Evolutionary conservation across 2,113 vertebrate genomes (phyloP).

Genomic region (Machaerirhynchus nigripectus): DNA sequence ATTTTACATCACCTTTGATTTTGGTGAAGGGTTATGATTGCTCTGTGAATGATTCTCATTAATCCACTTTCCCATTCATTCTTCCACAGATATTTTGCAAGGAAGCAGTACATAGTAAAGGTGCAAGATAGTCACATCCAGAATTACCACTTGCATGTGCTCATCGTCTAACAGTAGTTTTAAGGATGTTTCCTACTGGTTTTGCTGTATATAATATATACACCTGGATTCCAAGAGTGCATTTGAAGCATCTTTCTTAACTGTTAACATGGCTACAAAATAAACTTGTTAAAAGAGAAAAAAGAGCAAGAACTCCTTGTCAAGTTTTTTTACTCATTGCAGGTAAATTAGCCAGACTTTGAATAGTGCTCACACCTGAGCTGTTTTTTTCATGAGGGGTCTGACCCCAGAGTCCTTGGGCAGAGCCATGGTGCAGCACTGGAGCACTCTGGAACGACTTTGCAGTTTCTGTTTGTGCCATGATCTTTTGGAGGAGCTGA

Average conservation of each 20-base stretch:
- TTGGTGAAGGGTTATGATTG: neutral
- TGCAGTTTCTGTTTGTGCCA: neutral
- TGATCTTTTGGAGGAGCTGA: neutral
- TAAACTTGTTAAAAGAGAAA: neutral
- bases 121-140: neutral
- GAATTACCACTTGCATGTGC: neutral
- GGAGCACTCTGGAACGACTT: neutral
- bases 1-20: neutral
- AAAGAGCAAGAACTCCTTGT: neutral
- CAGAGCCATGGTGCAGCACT: fast-evolving
- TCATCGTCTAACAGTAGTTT: neutral
- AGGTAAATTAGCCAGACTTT: neutral
- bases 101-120: neutral
- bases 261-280: neutral
- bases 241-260: neutral
- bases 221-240: neutral
- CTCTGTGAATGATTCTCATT: neutral
- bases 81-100: neutral
- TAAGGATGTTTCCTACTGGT: neutral
- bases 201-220: neutral
- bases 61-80: neutral
- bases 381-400: neutral
- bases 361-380: neutral
- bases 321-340: neutral
- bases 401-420: neutral